Conservation (phyloP, 1,140 invertebrate genomes). For the Acromyrmex echinatior region DNA sequence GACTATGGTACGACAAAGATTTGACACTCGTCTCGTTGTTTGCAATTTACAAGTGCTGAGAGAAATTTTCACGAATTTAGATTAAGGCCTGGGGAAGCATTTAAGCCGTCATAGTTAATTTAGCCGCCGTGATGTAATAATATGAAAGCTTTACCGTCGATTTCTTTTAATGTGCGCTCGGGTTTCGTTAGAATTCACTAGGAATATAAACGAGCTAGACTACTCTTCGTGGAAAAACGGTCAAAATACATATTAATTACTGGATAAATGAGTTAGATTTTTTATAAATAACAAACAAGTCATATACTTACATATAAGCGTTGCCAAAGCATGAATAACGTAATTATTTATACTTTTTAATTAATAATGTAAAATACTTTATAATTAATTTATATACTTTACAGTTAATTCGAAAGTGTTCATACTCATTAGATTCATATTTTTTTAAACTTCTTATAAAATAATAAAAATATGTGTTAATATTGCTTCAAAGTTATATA, state of each 20-base stretch:
- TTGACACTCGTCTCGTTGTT: conserved; percentile 25
- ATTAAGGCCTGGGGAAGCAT: conserved; percentile 38
- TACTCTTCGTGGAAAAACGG: conserved; percentile 45
- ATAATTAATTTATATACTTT: too few species aligned
- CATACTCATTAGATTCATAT: background rate
- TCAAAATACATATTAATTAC: conserved; percentile 53
- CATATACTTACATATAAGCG: background rate
- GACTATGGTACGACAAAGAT: conserved; percentile 35
- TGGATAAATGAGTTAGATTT: background rate
- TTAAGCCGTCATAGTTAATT: conserved; percentile 67
- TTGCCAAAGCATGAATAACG: background rate
- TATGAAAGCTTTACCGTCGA: conserved; percentile 55
- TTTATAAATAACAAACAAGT: conserved; percentile 28
- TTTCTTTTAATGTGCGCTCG: conserved; percentile 70
- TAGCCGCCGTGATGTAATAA: conserved; percentile 42
- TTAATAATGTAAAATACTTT: too few species aligned
- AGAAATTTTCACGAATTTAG: conserved; percentile 57
- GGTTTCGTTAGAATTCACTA: conserved; percentile 59
- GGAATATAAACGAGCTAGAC: conserved; percentile 61
- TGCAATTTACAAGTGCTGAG: conserved; percentile 35
- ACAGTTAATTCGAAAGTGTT: background rate
- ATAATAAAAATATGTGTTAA: background rate
- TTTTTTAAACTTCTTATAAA: conserved; percentile 11
- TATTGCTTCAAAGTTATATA: background rate
- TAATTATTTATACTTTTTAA: background rate